Percentiles rank a stretch among this genome's conserved stretches.
Conservation (phyloP, 2,888 invertebrate species). For the Erynnis tages region DNA sequence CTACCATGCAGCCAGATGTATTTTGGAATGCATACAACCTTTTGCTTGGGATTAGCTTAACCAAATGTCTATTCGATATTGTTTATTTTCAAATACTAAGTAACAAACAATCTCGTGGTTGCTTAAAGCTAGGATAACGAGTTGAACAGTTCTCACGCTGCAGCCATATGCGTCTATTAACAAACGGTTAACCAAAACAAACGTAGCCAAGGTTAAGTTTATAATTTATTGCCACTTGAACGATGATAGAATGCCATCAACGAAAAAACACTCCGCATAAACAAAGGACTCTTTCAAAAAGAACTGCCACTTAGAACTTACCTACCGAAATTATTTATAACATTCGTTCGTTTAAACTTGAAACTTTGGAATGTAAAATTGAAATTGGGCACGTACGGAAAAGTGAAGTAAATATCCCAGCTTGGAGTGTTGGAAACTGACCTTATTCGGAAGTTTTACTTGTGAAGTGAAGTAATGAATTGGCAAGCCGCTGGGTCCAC, state of each 20-base stretch:
- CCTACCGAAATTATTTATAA: constrained; percentile 3
- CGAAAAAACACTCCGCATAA: constrained; percentile 50
- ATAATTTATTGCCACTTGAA: constrained; percentile 76
- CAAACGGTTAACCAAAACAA: constrained; percentile 70
- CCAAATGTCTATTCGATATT: too few species aligned
- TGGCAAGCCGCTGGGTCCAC: neutral
- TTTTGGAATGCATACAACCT: too few species aligned
- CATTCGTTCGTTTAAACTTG: neutral
- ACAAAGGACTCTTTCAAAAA: constrained; percentile 55
- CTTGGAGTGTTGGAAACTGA: neutral
- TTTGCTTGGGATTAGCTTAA: too few species aligned
- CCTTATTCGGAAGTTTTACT: neutral
- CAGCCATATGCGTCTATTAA: constrained; percentile 50
- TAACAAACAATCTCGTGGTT: neutral
- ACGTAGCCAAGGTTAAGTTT: constrained; percentile 73
- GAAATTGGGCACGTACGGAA: neutral
- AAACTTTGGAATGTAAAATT: neutral
- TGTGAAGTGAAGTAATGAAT: constrained; percentile 3
- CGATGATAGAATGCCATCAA: constrained; percentile 59
- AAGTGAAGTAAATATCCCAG: constrained; percentile 1
- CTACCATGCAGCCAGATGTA: too few species aligned
- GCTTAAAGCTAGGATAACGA: neutral
- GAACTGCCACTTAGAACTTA: constrained; percentile 3
- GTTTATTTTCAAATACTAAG: constrained; percentile 12
- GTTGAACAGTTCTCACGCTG: constrained; percentile 62